phyloP scores from a whole-genome alignment of 2,113 vertebrate species.

The Plecotus auritus region DNA sequence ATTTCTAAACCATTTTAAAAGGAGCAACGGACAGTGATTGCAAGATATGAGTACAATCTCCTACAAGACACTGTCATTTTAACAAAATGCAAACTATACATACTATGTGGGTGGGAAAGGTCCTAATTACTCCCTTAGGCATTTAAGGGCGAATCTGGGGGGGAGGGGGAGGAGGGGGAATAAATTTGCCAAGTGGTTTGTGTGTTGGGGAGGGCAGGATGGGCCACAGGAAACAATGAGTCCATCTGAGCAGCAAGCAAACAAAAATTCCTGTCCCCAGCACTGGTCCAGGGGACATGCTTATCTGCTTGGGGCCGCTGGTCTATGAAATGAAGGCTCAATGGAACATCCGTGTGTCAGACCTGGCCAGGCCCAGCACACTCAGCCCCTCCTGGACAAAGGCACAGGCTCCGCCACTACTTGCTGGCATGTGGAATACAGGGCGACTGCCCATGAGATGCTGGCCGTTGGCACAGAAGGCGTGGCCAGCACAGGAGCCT shows the following conservation, averaged over 20 bases:
- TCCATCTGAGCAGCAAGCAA: background rate
- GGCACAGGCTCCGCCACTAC: background rate
- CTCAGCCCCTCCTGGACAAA: background rate
- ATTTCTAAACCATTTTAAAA: background rate
- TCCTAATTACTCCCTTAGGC: background rate
- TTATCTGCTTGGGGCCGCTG: background rate
- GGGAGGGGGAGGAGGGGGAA: no score
- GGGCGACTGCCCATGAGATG: accelerated
- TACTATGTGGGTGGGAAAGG: background rate
- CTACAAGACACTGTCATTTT: background rate
- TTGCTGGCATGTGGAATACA: background rate
- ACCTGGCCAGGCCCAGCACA: background rate
- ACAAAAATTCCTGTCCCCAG: background rate
- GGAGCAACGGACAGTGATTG: background rate
- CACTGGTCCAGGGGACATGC: background rate
- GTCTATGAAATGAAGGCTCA: background rate
- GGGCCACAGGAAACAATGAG: background rate
- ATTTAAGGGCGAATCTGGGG: no score
- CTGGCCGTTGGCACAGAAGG: accelerated
- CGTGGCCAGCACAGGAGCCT: background rate
- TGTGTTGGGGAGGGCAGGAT: background rate
- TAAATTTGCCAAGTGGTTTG: background rate
- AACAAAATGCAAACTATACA: background rate
- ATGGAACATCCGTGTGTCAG: background rate
- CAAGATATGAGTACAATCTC: background rate